Conservation (phyloP, 2,113 vertebrate species). For the Climacteris rufus region DNA sequence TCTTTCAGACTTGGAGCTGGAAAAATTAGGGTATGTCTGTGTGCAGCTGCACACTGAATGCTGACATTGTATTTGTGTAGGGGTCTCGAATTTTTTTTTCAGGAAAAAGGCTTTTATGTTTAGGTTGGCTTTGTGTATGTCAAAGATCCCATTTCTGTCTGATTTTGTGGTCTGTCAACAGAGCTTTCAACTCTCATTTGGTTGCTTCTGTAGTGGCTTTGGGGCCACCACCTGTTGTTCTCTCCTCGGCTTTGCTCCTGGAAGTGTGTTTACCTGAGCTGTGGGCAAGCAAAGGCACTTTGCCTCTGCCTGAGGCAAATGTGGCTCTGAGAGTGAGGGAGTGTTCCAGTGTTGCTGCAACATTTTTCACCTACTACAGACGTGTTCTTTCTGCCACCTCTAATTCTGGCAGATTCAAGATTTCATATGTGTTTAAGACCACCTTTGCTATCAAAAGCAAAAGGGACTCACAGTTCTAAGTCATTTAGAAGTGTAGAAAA, state of each 20-base stretch:
- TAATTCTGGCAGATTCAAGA: background rate
- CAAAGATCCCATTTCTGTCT: background rate
- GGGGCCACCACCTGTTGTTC: background rate
- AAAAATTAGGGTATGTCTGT: background rate
- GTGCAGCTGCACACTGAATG: background rate
- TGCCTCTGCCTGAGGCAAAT: background rate
- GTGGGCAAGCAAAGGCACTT: background rate
- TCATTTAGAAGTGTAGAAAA: background rate
- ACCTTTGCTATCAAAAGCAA: background rate
- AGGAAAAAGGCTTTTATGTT: background rate
- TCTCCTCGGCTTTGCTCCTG: background rate
- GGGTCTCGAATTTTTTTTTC: background rate
- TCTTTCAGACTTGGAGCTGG: background rate
- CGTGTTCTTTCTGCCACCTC: accelerated
- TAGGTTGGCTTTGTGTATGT: background rate
- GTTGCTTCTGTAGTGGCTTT: background rate
- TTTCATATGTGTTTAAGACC: background rate
- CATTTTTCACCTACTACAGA: background rate
- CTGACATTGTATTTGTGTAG: background rate
- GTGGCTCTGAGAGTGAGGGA: background rate
- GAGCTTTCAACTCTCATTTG: background rate
- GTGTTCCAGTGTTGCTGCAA: background rate
- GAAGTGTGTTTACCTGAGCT: background rate
- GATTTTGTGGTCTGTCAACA: background rate
- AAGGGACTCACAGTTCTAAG: background rate